Conservation (phyloP, 1,140 invertebrate species). For the Eriocheir sinensis region DNA sequence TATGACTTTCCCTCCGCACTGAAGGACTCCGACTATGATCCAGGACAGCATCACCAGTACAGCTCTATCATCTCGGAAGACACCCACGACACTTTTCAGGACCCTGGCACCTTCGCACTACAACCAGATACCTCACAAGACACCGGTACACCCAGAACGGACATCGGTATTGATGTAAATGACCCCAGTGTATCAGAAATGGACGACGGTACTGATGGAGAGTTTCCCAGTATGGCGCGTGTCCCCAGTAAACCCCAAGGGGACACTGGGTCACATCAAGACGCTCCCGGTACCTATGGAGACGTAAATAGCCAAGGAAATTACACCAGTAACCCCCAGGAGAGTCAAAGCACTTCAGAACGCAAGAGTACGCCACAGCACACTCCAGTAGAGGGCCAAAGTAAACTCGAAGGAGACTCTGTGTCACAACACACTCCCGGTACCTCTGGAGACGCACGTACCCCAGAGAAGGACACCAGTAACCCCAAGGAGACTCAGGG, state of each 20-base stretch:
- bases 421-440: not conserved
- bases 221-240: not conserved
- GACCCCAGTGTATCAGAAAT: too few relatives aligned
- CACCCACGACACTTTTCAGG: not conserved
- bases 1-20: conserved; percentile 40
- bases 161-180: not conserved
- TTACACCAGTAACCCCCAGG: not conserved
- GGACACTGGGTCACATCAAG: not conserved
- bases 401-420: too few relatives aligned
- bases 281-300: not conserved
- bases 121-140: not conserved
- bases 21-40: not conserved
- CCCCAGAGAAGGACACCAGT: not conserved
- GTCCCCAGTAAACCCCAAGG: not conserved
- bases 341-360: too few relatives aligned
- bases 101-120: not conserved
- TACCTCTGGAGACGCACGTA: not conserved
- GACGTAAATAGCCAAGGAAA: not conserved
- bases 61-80: not conserved
- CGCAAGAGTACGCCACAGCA: too few relatives aligned
- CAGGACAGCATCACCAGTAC: not conserved
- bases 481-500: too few relatives aligned
- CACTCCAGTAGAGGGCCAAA: too few relatives aligned
- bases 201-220: too few relatives aligned
- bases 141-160: not conserved